Conservation (phyloP, 2,888 invertebrate species). For the Drosophila acutilabella region DNA sequence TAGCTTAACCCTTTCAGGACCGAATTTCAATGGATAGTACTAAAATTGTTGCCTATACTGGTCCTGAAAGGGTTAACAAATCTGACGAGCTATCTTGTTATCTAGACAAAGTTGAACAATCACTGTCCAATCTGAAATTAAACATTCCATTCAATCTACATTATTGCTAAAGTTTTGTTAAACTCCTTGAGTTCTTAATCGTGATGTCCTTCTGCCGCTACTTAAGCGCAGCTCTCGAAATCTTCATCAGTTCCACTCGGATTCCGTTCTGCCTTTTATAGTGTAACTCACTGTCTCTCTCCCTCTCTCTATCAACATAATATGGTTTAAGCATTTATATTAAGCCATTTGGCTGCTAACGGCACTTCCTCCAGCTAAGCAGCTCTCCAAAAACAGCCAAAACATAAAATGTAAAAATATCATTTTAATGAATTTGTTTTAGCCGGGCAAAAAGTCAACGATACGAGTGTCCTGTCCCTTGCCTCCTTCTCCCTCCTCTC, state of each 20-base stretch:
- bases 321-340: constrained; percentile 27
- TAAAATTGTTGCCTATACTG: too few species aligned
- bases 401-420: constrained; percentile 48
- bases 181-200: neutral
- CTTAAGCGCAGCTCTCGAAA: constrained; percentile 11
- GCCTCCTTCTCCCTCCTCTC: neutral
- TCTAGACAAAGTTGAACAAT: neutral
- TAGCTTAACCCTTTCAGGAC: too few species aligned
- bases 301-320: neutral
- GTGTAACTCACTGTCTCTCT: too few species aligned
- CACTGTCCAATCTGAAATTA: neutral
- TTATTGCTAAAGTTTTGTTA: constrained; percentile 2
- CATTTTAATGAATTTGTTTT: constrained; percentile 62
- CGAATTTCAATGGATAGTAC: too few species aligned
- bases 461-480: constrained; percentile 14
- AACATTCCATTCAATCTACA: constrained; percentile 3
- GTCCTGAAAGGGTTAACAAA: too few species aligned
- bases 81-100: too few species aligned
- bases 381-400: constrained; percentile 16
- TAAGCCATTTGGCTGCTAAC: constrained; percentile 31
- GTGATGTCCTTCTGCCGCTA: constrained; percentile 3
- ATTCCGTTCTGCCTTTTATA: constrained; percentile 12
- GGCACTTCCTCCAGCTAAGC: constrained; percentile 26
- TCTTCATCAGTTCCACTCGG: constrained; percentile 22
- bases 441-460: constrained; percentile 44